Base-by-base conservation (phyloP, 2,888 invertebrate species). In the Napeogenes sylphis region DNA sequence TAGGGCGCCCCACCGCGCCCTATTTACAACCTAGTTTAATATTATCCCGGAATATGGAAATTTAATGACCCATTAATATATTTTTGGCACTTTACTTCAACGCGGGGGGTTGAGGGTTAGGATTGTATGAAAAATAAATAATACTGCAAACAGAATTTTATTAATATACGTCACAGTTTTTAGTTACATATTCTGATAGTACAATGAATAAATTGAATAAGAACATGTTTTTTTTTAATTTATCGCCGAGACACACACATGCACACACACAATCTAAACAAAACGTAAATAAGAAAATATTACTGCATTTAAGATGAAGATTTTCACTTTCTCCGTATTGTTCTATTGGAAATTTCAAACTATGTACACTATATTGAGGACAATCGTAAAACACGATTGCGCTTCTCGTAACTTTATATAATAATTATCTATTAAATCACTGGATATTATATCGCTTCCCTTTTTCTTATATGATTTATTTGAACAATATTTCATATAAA, bases 1-100 rank as follows among this genome's bases (percentile, higher is more conserved):
- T 87, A 68, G 88, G 87, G 83, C 87, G 79, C 67, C 70, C 70
- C 73, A 65, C 64, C 72, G 71, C 68, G 65, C 59, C 57, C 59
- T 38, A 60, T 55, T 58, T 57, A 63, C 55, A 12, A 33, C 56
- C 33, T 30, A 51, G 47, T 30, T 46, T 30, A 55, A 62, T 57
- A 45, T 62, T 53, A 62, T 56, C 59, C 51, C 12, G 51, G 51
- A 51, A 12, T 51, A 51, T 51, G 30, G 51, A 51, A 51, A 51
- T 10, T 30, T 51, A 12, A 21, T 38, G 38, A 8, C 38, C 8
- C 21, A 21, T 21, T 21, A 21, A 21, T 2, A 35, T 42, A 10
- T 10, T 42, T 8, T 42, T 42, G 42, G 10, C 42, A 42, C 42
- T 10, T 35, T 5, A 35, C 21, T 21, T 21, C 35, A 35, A 35